These are phyloP conservation scores for Cyclura pinguis DNA, from an alignment of 2,797 vertebrate genomes.

Conservation along the genomic window DNA sequence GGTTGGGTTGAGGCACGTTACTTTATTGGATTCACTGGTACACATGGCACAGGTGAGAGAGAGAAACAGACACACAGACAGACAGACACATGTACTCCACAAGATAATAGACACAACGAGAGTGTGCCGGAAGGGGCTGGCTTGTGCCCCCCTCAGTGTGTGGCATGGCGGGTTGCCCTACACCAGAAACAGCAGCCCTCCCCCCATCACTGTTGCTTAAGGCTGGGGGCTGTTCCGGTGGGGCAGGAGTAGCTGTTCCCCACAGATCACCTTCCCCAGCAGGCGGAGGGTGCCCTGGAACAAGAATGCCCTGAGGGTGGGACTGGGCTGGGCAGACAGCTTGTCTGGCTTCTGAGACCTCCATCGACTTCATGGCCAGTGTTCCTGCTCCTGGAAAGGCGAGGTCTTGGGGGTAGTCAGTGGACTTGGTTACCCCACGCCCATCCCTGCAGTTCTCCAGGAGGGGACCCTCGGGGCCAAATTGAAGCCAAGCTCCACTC, in stretches of 20 bases:
- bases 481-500: neutral
- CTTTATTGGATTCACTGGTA: constrained; percentile 28
- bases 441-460: neutral
- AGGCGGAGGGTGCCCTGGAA: too few species aligned
- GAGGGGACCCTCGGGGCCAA: neutral
- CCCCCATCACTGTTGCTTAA: neutral
- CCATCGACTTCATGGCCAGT: too few species aligned
- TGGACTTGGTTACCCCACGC: too few species aligned
- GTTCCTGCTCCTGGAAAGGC: neutral
- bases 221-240: neutral
- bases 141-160: too few species aligned
- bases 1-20: neutral
- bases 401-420: neutral
- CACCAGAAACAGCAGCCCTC: neutral
- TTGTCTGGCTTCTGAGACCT: too few species aligned
- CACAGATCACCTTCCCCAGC: neutral
- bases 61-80: neutral
- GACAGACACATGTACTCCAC: neutral
- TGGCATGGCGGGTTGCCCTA: neutral
- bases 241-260: neutral
- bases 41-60: neutral
- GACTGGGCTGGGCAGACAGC: too few species aligned
- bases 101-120: neutral
- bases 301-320: too few species aligned
- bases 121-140: neutral